Percentiles rank a stretch among this genome's conserved stretches.
phyloP scores from a whole-genome alignment of 2,888 invertebrate species.

The Caenorhabditis sulstoni region DNA sequence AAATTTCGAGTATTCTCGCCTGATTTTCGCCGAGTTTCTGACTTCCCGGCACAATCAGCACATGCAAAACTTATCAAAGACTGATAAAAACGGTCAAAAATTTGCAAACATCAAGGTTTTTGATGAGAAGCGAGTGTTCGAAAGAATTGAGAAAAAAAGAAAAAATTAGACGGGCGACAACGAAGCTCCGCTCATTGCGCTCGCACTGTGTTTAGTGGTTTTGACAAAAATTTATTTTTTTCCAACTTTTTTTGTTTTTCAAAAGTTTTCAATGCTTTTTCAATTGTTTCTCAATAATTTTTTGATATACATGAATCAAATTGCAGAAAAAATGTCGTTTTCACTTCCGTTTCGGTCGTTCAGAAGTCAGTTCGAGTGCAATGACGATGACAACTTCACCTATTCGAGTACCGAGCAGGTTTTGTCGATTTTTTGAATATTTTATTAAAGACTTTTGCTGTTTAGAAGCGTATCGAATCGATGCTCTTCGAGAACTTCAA shows the following conservation, averaged over 20 bases:
- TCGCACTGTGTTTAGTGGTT: slow-evolving; percentile 32
- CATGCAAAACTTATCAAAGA: slow-evolving; percentile 18
- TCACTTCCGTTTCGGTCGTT: slow-evolving; percentile 54
- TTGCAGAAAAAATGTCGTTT: slow-evolving; percentile 20
- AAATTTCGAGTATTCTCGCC: slow-evolving; percentile 16
- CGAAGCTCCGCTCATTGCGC: slow-evolving; percentile 40
- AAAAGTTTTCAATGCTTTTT: background rate
- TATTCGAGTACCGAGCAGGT: slow-evolving; percentile 73
- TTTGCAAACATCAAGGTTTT: slow-evolving; percentile 26
- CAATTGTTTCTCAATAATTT: slow-evolving; percentile 3
- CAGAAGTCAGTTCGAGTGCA: slow-evolving; percentile 44
- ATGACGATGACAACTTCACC: slow-evolving; percentile 67
- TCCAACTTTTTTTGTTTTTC: background rate
- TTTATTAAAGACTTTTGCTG: background rate
- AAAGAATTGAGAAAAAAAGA: slow-evolving; percentile 19
- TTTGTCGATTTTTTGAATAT: background rate
- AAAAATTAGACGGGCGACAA: slow-evolving; percentile 49
- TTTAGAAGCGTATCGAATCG: slow-evolving; percentile 63
- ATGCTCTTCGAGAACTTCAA: slow-evolving; percentile 53
- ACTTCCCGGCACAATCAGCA: slow-evolving; percentile 28
- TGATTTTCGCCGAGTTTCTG: slow-evolving; percentile 34
- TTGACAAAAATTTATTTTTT: background rate
- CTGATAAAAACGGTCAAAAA: slow-evolving; percentile 31
- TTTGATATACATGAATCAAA: background rate
- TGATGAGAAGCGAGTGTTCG: slow-evolving; percentile 38